Evolutionary conservation across 2,113 vertebrate species (phyloP).

Genomic region (Chiloscyllium plagiosum): DNA sequence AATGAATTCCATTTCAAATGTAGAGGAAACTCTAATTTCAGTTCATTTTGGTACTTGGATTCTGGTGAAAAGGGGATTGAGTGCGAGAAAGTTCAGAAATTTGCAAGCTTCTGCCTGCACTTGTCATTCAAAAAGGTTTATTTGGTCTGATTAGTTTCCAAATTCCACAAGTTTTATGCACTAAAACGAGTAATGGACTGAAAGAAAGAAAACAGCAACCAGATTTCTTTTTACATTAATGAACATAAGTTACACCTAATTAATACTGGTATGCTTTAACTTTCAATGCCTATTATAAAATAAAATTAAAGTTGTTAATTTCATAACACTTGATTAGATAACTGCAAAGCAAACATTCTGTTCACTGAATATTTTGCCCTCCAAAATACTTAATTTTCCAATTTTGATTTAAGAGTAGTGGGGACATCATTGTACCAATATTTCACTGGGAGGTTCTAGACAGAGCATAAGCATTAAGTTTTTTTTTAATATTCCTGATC

Average conservation of each 20-base stretch:
- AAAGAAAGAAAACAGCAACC: background rate
- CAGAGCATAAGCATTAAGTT: background rate
- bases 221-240: background rate
- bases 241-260: background rate
- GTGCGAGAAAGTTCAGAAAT: background rate
- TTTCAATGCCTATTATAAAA: background rate
- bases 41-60: background rate
- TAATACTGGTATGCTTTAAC: background rate
- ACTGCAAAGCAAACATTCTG: background rate
- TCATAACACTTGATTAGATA: background rate
- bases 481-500: background rate
- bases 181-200: background rate
- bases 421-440: background rate
- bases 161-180: conserved; percentile 13
- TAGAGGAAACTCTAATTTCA: background rate
- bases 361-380: background rate
- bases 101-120: background rate
- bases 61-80: background rate
- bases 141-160: background rate
- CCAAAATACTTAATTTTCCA: background rate
- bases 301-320: background rate
- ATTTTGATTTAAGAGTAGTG: background rate
- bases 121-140: background rate
- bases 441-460: background rate
- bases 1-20: background rate